Base-by-base conservation (phyloP, 2,797 vertebrate genomes). In the Carapus acus region DNA sequence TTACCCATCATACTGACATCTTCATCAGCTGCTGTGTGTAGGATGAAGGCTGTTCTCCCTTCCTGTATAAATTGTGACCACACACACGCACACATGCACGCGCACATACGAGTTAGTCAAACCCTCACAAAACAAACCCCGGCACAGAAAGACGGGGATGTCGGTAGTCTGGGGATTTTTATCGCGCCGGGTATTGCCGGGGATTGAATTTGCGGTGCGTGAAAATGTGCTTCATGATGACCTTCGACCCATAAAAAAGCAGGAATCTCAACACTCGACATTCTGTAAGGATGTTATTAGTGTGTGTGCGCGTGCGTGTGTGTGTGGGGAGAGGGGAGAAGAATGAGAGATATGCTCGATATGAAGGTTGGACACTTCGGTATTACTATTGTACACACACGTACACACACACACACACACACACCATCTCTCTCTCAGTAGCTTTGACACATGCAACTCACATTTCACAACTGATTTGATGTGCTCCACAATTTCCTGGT, bases 381-480 rank as follows among this genome's bases (percentile, higher is more conserved):
- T 59, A 58, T 60, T 67, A 63, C 18, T 48, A 68, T 31, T 29
- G 5, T 23, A 6, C 33, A 11, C 2, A 2, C 13, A 4, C 4
- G 8, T 43, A 31, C 14, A 45, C 0, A 38, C 2, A 54, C 49
- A 20, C 16, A 42, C 49, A 15, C 29, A n/a, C 17, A 27, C 20
- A 16, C 11, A 55, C 29, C 18, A 40, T 22, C 42, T 9, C 24
- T n/a, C n/a, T n/a, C n/a, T n/a, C n/a, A n/a, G n/a, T n/a, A n/a
- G n/a, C n/a, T 66, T 56, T 73, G 63, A 78, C 61, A 71, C 58
- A 56, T 61, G 42, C 51, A 62, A 47, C 62, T 71, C 60, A 58
- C 51, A 77, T 73, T 79, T 82, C 51, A 52, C 58, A 61, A 73
- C 58, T 12, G 33, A 79, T 79, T 80, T 67, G 47, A 48, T 54